phyloP scores from a whole-genome alignment of 2,113 vertebrate species.

The Uropsilus gracilis region DNA sequence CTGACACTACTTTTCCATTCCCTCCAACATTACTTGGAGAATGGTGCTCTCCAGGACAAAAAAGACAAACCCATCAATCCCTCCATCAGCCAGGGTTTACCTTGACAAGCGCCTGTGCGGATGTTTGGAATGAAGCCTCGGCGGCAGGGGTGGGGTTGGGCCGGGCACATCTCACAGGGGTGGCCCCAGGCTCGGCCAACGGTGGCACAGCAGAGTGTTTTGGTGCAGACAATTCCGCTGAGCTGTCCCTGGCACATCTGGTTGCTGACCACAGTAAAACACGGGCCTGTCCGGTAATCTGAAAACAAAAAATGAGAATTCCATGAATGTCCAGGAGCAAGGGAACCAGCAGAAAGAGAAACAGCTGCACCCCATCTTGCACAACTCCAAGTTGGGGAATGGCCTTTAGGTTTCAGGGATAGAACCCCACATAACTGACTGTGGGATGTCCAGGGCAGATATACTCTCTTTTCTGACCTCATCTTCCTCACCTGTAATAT shows the following conservation, averaged over 20 bases:
- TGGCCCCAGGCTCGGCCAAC: slow-evolving; percentile 98
- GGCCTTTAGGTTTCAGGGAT: not conserved
- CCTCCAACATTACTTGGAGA: slow-evolving; percentile 82
- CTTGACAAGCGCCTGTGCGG: slow-evolving; percentile 97
- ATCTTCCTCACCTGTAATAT: not conserved
- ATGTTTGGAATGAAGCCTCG: slow-evolving; percentile 98
- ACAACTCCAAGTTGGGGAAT: not conserved
- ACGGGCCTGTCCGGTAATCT: slow-evolving; percentile 99
- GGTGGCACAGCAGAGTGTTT: slow-evolving; percentile 97
- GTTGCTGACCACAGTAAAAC: slow-evolving; percentile 96
- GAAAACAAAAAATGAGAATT: slow-evolving; percentile 68
- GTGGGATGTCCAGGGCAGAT: not conserved
- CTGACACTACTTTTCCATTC: slow-evolving; percentile 88
- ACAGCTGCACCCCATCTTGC: not conserved
- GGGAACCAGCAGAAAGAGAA: not conserved
- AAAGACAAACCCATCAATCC: slow-evolving; percentile 86
- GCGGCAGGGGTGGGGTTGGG: slow-evolving; percentile 97
- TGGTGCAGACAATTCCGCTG: slow-evolving; percentile 98
- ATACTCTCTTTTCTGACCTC: not conserved
- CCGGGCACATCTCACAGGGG: slow-evolving; percentile 98
- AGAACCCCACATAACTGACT: not conserved
- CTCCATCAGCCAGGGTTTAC: slow-evolving; percentile 83
- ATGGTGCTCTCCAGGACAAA: slow-evolving; percentile 88
- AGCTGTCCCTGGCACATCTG: slow-evolving; percentile 99
- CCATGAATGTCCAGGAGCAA: not conserved